Conservation (phyloP, 2,888 invertebrate genomes). For the Mythimna pallens region DNA sequence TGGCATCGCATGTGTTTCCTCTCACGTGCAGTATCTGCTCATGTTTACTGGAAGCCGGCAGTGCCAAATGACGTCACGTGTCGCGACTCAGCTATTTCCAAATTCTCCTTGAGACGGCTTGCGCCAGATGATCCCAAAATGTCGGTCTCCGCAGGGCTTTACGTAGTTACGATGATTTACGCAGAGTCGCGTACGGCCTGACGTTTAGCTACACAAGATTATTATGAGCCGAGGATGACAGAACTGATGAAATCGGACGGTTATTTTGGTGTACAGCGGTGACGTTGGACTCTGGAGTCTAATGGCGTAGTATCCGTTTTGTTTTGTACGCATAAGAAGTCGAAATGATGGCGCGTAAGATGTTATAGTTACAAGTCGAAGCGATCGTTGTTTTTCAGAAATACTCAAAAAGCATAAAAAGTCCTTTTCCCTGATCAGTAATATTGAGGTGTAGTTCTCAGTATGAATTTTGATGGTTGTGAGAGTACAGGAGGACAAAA, state of each 20-base stretch:
- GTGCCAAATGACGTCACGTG: slow-evolving; percentile 73
- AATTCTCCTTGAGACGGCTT: slow-evolving; percentile 68
- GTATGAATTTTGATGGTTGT: too few relatives aligned
- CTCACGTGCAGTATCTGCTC: slow-evolving; percentile 53
- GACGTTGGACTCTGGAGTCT: slow-evolving; percentile 14
- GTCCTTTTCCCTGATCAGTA: too few relatives aligned
- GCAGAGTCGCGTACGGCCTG: slow-evolving; percentile 3
- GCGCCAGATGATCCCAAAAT: slow-evolving; percentile 65
- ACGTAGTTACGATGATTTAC: slow-evolving; percentile 49
- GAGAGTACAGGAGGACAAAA: too few relatives aligned
- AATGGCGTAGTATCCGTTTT: background rate
- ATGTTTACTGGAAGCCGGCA: slow-evolving; percentile 64
- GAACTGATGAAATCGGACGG: background rate
- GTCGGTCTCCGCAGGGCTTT: slow-evolving; percentile 52
- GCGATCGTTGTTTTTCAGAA: too few relatives aligned
- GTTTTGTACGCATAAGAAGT: background rate
- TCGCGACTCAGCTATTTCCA: slow-evolving; percentile 70
- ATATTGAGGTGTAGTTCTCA: too few relatives aligned
- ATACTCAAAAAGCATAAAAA: too few relatives aligned
- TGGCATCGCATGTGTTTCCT: slow-evolving; percentile 52
- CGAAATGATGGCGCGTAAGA: too few relatives aligned
- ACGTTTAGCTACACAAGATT: background rate
- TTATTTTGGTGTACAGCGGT: slow-evolving; percentile 24
- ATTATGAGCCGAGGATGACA: slow-evolving; percentile 3
- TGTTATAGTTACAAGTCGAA: too few relatives aligned